Conservation (phyloP, 1,140 invertebrate genomes). For the Drosophila nebulosa region DNA sequence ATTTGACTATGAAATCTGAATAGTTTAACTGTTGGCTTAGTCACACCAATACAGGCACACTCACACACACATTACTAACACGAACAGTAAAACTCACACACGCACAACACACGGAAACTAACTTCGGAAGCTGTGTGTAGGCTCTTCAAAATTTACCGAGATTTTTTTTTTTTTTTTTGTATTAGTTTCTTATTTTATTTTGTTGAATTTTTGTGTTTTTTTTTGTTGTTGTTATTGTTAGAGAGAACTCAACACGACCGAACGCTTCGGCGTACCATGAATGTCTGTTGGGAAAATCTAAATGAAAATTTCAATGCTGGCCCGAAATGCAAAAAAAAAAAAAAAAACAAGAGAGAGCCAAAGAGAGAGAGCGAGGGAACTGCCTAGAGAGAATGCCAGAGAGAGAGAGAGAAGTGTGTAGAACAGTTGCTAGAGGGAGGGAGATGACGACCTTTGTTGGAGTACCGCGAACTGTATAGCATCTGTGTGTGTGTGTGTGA, state of each 20-base stretch:
- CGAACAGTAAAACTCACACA: not conserved
- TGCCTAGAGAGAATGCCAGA: not conserved
- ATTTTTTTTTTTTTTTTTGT: not conserved
- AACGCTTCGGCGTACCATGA: conserved; percentile 62
- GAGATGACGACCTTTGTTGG: conserved; percentile 40
- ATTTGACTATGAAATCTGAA: conserved; percentile 11
- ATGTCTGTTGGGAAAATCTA: conserved; percentile 70
- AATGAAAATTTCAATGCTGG: conserved; percentile 60
- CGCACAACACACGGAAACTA: not conserved
- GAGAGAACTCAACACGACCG: conserved; percentile 44
- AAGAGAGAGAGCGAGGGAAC: not conserved
- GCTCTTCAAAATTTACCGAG: not conserved
- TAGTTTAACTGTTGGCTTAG: conserved; percentile 37
- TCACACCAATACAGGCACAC: conserved; percentile 28
- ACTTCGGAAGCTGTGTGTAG: conserved; percentile 30
- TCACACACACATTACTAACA: conserved; percentile 17
- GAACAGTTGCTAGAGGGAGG: conserved; percentile 16
- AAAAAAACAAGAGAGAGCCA: not conserved
- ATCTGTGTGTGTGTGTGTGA: conserved; percentile 31
- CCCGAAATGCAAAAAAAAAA: conserved; percentile 33
- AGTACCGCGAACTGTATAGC: conserved; percentile 11
- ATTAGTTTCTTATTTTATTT: not conserved
- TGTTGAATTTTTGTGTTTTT: not conserved
- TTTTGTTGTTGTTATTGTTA: not conserved
- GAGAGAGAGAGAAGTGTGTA: not conserved